Conservation (phyloP, 2,797 vertebrate species). For the Remorina albescens region DNA sequence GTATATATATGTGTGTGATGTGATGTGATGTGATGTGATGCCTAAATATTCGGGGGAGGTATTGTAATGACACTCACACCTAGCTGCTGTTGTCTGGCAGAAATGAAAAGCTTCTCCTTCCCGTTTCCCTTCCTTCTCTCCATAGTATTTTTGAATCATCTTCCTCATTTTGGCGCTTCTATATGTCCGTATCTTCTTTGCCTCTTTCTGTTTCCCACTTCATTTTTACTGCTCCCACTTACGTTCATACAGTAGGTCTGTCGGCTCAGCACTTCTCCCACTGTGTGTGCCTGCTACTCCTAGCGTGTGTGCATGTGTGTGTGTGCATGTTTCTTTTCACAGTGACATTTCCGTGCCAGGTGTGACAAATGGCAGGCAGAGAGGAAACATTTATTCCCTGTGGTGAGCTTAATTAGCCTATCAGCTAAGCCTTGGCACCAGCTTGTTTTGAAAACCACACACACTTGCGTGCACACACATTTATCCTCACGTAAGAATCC, state of each 20-base stretch:
- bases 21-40: too few relatives aligned
- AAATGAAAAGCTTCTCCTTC: conserved; percentile 1
- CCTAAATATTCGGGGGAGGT: too few relatives aligned
- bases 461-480: conserved; percentile 46
- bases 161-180: conserved; percentile 28
- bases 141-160: conserved; percentile 3
- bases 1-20: too few relatives aligned
- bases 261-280: conserved; percentile 67
- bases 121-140: conserved; percentile 5
- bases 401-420: conserved; percentile 86
- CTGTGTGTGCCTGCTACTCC: conserved; percentile 31
- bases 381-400: conserved; percentile 85
- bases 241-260: conserved; percentile 55
- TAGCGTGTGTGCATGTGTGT: conserved; percentile 8
- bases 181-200: conserved; percentile 31
- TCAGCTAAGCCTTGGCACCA: conserved; percentile 83
- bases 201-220: conserved; percentile 23
- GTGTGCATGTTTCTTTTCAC: conserved; percentile 55
- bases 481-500: conserved; percentile 58
- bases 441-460: conserved; percentile 74
- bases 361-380: conserved; percentile 85
- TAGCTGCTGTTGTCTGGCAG: conserved; percentile 23
- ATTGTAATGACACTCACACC: conserved; percentile 23
- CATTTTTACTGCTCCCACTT: conserved; percentile 24
- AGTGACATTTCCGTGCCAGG: conserved; percentile 84